Conservation (phyloP, 2,888 invertebrate genomes). For the Scrobipalpa atriplicella region DNA sequence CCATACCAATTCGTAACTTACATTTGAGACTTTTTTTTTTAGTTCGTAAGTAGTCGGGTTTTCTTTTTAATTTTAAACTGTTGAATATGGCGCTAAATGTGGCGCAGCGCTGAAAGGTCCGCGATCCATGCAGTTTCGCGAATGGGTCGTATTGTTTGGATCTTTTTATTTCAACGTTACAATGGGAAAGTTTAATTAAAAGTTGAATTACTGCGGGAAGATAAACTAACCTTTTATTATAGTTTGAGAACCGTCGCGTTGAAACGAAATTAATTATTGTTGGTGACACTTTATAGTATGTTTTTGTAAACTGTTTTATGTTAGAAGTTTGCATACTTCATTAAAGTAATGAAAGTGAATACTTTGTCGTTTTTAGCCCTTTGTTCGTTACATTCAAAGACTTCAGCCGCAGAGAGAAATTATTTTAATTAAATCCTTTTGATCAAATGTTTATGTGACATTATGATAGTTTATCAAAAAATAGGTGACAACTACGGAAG, state of each 20-base stretch:
- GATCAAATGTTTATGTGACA: background rate
- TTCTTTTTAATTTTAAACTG: background rate
- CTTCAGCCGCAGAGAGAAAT: no score
- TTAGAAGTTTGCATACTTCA: no score
- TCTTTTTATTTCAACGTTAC: constrained; percentile 25
- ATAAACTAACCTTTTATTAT: background rate
- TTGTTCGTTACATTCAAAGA: no score
- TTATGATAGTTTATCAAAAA: no score
- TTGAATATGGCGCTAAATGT: background rate
- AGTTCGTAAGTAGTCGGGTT: background rate
- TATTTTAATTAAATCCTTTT: no score
- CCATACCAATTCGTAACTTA: no score
- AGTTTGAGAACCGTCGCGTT: background rate
- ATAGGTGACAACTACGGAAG: background rate
- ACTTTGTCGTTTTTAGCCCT: no score
- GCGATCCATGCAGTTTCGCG: constrained; percentile 17
- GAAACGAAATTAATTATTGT: no score
- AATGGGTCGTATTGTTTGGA: constrained; percentile 18
- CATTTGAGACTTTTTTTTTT: no score
- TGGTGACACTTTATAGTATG: no score
- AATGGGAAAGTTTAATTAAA: constrained; percentile 23
- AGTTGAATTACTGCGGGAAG: constrained; percentile 32
- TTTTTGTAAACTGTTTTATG: no score
- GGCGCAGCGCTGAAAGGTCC: background rate
- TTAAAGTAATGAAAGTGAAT: no score